These are phyloP conservation scores for Pangasius krempfi DNA, from an alignment of 2,797 vertebrate species.

Conservation along the genomic window DNA sequence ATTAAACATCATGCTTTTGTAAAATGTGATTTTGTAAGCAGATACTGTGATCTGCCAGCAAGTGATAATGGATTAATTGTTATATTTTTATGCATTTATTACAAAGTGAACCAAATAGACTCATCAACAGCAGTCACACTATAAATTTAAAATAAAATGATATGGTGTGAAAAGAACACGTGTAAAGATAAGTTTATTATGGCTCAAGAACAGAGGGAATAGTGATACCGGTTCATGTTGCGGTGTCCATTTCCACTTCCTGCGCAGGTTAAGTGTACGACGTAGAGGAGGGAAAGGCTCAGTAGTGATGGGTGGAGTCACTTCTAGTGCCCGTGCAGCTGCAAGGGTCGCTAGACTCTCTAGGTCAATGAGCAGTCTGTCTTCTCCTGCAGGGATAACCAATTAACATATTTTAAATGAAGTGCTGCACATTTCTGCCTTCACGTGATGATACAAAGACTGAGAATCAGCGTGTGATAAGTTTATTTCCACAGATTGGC, in stretches of 20 bases:
- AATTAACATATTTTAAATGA: constrained; percentile 27
- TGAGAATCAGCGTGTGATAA: not conserved
- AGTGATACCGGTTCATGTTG: constrained; percentile 88
- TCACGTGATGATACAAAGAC: not conserved
- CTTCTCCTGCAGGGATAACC: constrained; percentile 73
- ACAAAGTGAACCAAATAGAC: not conserved
- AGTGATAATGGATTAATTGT: not conserved
- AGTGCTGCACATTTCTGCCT: not conserved
- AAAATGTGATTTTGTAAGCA: not conserved
- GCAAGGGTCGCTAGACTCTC: constrained; percentile 90
- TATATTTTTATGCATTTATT: not conserved
- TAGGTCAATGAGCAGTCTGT: constrained; percentile 87
- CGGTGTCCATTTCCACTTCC: constrained; percentile 92
- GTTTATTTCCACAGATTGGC: not conserved
- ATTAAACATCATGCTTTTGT: not conserved
- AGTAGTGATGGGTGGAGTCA: constrained; percentile 69
- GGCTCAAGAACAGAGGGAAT: not conserved
- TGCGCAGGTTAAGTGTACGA: constrained; percentile 82
- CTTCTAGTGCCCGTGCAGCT: constrained; percentile 87
- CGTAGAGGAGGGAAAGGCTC: constrained; percentile 69
- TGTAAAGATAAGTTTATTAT: not conserved
- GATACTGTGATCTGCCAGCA: not conserved
- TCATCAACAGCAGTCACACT: constrained; percentile 1
- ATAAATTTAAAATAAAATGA: not conserved
- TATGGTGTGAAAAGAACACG: constrained; percentile 5